Evolutionary conservation across 1,140 invertebrate genomes (phyloP), one percentile per base, ranked within the genome.

Genomic region (Goniozus legneri): DNA sequence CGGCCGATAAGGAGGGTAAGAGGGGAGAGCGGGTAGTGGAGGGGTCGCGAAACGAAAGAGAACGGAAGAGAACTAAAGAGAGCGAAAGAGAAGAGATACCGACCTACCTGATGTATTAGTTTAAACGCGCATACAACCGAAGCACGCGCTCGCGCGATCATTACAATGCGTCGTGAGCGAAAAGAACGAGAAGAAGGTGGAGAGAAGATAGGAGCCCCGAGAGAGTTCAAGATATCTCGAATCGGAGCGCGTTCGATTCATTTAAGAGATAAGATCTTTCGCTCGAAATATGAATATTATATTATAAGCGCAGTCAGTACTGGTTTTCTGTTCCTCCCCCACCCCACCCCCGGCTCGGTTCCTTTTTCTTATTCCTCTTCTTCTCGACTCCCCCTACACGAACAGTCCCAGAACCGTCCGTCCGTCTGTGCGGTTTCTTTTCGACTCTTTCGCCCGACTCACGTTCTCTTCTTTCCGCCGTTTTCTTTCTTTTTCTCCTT

Each of bases 231-330:
- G 60, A 58, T 61, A 59, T 61, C 57, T 57, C 54, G 58, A 60
- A 62, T 60, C 55, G 59, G 55, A 57, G 52, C 56, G 61, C 62
- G 54, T 65, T 69, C 69, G 68, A 72, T 71, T 71, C 69, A 71
- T 72, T 72, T 72, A 68, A 64, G 61, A 71, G 69, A 72, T 72
- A 72, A 65, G 60, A 72, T 72, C 69, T 72, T 72, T 71, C 60
- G 65, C 69, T 72, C 68, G 69, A 72, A 72, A 71, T 71, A 72
- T 72, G 69, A 72, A 71, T 71, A 72, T 72, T 71, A 71, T 71
- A 71, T 61, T 64, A 62, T 64, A 64, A 64, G 62, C 57, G 58
- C 45, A 45, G 51, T 40, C 52, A 36, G 56, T 38, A 50, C 52
- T 49, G 56, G 44, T 40, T 41, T 38, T 49, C 37, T 18, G 21